Evolutionary conservation across 2,888 invertebrate species (phyloP).

Genomic region (Idaea straminata): DNA sequence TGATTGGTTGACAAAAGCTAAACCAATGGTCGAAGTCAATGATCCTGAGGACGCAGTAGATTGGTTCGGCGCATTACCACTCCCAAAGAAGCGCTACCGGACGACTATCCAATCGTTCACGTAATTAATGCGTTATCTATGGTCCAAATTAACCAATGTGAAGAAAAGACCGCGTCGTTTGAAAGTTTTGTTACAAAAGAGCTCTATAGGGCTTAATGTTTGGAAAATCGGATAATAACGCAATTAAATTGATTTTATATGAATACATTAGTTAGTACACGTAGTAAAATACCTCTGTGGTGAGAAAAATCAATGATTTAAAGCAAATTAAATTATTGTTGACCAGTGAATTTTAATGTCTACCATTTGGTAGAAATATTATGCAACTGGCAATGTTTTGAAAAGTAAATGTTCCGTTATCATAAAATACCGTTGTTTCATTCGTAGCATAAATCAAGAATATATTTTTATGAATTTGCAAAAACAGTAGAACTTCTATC

Average conservation of each 20-base stretch:
- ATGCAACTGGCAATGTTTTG: neutral
- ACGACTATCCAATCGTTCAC: conserved; percentile 68
- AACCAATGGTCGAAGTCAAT: conserved; percentile 91
- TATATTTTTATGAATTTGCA: too few species aligned
- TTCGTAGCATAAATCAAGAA: neutral
- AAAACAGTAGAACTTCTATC: too few species aligned
- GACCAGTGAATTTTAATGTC: neutral
- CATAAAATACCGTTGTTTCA: neutral
- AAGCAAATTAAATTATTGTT: neutral
- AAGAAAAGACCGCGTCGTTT: conserved; percentile 16
- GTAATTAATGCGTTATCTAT: conserved; percentile 71
- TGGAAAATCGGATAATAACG: too few species aligned
- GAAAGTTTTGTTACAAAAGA: conserved; percentile 12
- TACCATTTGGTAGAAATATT: neutral
- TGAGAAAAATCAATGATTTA: neutral
- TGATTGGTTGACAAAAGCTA: conserved; percentile 94
- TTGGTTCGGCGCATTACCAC: conserved; percentile 83
- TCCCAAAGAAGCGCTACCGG: conserved; percentile 76
- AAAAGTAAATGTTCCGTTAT: neutral
- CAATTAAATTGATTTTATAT: too few species aligned
- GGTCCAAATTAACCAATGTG: conserved; percentile 42
- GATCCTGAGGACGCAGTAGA: conserved; percentile 87
- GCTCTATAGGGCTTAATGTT: neutral
- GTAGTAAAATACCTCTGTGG: neutral
- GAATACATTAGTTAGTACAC: too few species aligned